Base-by-base conservation (phyloP, 2,797 vertebrate genomes). In the Somateria mollissima region DNA sequence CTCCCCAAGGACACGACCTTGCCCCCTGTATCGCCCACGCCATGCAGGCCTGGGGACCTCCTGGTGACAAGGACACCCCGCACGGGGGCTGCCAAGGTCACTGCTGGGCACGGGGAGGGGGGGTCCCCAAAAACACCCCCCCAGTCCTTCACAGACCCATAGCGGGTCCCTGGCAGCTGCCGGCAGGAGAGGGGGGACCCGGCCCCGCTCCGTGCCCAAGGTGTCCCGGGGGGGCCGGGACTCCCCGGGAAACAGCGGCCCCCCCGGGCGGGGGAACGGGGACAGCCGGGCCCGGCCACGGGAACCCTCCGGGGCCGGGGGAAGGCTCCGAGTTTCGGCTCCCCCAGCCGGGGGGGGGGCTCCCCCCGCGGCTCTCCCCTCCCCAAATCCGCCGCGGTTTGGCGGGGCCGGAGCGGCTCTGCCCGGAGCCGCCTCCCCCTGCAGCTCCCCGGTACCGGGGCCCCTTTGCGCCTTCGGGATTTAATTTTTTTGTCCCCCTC, bases 1-100 rank as follows among this genome's bases (percentile, higher is more conserved):
- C 74, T 84, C 80, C 67, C 66, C 34, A 70, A 92, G 34, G 85
- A 78, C 21, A 1, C 2, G 73, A 90, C 76, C 78, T 88, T 56
- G 56, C 19, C 84, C 24, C 57, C 47, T 34, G 75, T 51, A 84
- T 76, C 80, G 25, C 82, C 41, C 62, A 32, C 28, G 19, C 89
- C 73, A 91, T 71, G 67, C 69, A 84, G 67, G 74, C 32, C 24
- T 28, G 80, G 80, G 84, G 85, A 86, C 19, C 49, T 8, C 60
- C 84, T 3, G 37, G 76, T 95, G 90, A 69, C 8, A n/a, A 86
- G 86, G 80, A 84, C 91, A 56, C 34, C 88, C 83, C 36, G 28
- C 0, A 0, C 65, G 87, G 61, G 47, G n/a, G 43, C 90, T 75
- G 73, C 83, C 88, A 91, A 92, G 92, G 91, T 90, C 76, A 72